Percentiles rank a stretch among this genome's conserved stretches.
Conservation (phyloP, 2,888 invertebrate species). For the Drosophila limbata region DNA sequence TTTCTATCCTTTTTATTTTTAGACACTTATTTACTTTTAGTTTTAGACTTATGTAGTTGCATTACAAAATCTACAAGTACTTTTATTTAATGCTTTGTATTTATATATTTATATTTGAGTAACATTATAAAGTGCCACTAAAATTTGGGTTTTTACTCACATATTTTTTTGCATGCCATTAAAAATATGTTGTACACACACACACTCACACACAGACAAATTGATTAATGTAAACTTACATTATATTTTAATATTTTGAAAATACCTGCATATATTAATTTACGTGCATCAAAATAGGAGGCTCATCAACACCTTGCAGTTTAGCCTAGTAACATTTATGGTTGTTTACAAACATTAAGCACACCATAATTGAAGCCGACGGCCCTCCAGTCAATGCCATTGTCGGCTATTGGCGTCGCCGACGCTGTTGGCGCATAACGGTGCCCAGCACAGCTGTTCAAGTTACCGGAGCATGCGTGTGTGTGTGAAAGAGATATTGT, state of each 20-base stretch:
- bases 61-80: constrained; percentile 20
- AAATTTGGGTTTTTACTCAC: constrained; percentile 23
- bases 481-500: constrained; percentile 7
- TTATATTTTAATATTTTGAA: constrained; percentile 16
- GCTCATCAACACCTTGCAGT: constrained; percentile 26
- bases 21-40: constrained; percentile 28
- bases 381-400: constrained; percentile 58
- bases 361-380: constrained; percentile 5
- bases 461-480: constrained; percentile 37
- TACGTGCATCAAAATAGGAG: constrained; percentile 15
- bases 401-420: constrained; percentile 46
- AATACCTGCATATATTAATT: constrained; percentile 8
- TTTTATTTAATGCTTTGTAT: constrained; percentile 34
- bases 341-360: constrained; percentile 43
- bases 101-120: no score
- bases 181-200: constrained; percentile 14
- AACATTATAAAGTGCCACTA: constrained; percentile 1
- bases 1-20: constrained; percentile 42
- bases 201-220: constrained; percentile 2
- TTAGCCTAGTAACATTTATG: constrained; percentile 48
- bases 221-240: constrained; percentile 8
- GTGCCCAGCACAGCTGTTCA: constrained; percentile 45
- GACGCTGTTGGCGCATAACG: constrained; percentile 52
- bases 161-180: constrained; percentile 55
- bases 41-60: constrained; percentile 27